Evolutionary conservation across 2,113 vertebrate species (phyloP).

Genomic region (Symphodus melops): DNA sequence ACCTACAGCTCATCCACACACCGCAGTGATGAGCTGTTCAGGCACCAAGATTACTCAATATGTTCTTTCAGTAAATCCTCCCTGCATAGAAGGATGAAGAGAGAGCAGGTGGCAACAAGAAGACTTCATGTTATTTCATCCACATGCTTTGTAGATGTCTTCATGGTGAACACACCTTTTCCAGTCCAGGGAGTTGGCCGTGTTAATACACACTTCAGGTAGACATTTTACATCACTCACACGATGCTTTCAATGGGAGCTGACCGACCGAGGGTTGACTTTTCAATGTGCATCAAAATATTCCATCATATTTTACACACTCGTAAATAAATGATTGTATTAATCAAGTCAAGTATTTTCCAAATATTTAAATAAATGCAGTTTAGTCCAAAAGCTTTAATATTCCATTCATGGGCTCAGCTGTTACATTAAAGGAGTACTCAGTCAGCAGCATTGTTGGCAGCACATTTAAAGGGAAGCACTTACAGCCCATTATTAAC

Average conservation of each 20-base stretch:
- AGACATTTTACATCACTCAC: conserved; percentile 7
- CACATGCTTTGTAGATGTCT: background rate
- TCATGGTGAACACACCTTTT: conserved; percentile 28
- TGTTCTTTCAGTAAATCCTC: conserved; percentile 35
- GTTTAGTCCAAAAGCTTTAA: conserved; percentile 1
- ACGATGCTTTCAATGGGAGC: conserved; percentile 16
- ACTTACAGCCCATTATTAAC: conserved; percentile 72
- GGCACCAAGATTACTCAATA: conserved; percentile 18
- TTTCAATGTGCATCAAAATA: no score
- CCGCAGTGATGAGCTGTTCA: conserved; percentile 44
- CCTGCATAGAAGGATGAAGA: background rate
- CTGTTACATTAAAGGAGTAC: conserved; percentile 61
- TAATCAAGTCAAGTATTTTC: background rate
- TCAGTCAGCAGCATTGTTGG: conserved; percentile 46
- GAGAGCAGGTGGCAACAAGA: background rate
- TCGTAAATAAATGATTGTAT: background rate
- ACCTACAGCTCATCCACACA: conserved; percentile 36
- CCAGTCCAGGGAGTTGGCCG: conserved; percentile 11
- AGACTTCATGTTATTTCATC: conserved; percentile 1
- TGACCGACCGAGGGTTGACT: background rate
- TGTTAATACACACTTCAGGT: conserved; percentile 1
- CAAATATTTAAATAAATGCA: background rate
- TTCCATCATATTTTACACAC: no score
- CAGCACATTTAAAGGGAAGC: conserved; percentile 48
- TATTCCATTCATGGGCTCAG: conserved; percentile 24